Evolutionary conservation across 2,113 vertebrate genomes (phyloP).

Genomic region (Pungitius pungitius): DNA sequence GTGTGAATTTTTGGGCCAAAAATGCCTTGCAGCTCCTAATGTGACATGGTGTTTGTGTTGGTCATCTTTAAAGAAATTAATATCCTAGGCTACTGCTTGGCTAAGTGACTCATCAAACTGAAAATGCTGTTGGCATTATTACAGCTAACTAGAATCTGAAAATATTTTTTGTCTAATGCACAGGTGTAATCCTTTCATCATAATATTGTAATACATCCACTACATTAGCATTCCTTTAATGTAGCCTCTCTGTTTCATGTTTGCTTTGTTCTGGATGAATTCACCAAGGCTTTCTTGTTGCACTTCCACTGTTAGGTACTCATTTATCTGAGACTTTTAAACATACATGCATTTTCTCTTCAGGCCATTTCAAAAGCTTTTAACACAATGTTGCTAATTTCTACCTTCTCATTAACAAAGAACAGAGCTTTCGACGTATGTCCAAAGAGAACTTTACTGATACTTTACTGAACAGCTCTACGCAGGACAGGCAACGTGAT

Average conservation of each 20-base stretch:
- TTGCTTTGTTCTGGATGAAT: constrained; percentile 11
- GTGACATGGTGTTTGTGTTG: not conserved
- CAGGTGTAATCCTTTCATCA: constrained; percentile 7
- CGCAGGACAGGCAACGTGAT: not conserved
- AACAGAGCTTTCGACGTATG: not conserved
- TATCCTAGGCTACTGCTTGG: constrained; percentile 1
- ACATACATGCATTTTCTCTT: not conserved
- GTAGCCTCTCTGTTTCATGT: not conserved
- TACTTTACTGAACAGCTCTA: not conserved
- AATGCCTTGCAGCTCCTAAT: not conserved
- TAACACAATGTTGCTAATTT: constrained; percentile 13
- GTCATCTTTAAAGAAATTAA: constrained; percentile 9
- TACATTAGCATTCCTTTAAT: constrained; percentile 22
- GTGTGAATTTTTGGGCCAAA: not conserved
- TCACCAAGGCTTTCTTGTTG: not conserved
- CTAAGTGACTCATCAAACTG: constrained; percentile 22
- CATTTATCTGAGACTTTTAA: not conserved
- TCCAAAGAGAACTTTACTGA: constrained; percentile 18
- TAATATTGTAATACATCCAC: constrained; percentile 11
- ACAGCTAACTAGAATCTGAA: constrained; percentile 6
- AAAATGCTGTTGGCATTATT: constrained; percentile 5
- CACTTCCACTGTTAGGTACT: not conserved
- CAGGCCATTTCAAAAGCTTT: constrained; percentile 13
- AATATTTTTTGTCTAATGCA: constrained; percentile 11
- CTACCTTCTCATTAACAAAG: constrained; percentile 21